Conservation (phyloP, 2,113 vertebrate genomes). For the Calyptomena viridis region DNA sequence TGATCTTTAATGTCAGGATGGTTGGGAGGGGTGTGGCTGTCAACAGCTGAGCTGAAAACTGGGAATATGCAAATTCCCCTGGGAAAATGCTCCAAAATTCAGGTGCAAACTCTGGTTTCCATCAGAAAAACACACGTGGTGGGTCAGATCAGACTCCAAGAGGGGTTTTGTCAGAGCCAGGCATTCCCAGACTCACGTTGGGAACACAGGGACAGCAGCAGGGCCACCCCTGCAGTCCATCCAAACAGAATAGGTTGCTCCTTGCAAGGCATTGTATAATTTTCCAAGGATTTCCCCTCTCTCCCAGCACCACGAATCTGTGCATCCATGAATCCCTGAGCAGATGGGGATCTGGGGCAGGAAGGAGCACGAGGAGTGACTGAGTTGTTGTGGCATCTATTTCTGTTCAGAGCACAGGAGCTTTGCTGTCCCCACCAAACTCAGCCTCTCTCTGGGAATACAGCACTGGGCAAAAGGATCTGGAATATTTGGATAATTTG, state of each 20-base stretch:
- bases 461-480: neutral
- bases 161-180: neutral
- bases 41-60: neutral
- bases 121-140: fast-evolving
- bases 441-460: neutral
- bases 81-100: fast-evolving
- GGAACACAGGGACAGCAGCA: neutral
- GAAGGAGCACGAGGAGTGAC: fast-evolving
- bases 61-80: fast-evolving
- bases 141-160: fast-evolving
- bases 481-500: too few species aligned
- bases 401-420: neutral
- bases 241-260: neutral
- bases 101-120: neutral
- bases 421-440: too few species aligned
- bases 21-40: neutral
- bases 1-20: neutral
- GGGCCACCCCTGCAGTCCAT: too few species aligned
- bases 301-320: fast-evolving
- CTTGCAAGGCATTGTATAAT: neutral
- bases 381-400: neutral
- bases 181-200: neutral
- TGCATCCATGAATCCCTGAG: neutral
- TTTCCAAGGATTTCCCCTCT: neutral
- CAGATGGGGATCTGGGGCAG: neutral